Base-by-base conservation (phyloP, 2,888 invertebrate genomes). In the Azorinus chamasolen region DNA sequence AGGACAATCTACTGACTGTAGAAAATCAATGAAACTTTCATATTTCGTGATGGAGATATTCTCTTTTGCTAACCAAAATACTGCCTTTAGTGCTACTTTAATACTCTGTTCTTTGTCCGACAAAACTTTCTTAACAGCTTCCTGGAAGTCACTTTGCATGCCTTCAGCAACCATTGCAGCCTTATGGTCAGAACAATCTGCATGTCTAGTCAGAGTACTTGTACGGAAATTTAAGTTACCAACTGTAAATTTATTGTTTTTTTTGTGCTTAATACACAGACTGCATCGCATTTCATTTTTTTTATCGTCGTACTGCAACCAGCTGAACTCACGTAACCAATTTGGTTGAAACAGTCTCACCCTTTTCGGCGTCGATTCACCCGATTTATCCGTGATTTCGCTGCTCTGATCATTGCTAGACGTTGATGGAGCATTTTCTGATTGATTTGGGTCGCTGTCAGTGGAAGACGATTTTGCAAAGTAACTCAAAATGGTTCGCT, bases 191-290 rank as follows among this genome's bases (percentile, higher is more conserved):
- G 3, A 16, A 20, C 57, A 45, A 12, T 59, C 61, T 41, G 64
- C 59, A 61, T 75, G 75, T n/a, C 65, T 8, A 4, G 51, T 43
- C 43, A 70, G 32, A 20, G 70, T 70, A 20, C 48, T 58, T 2
- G 59, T 75, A 14, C 48, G 37, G 20, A 70, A 75, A 32, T 75
- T 71, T 27, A 16, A 57, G 32, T 18, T 46, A n/a, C n/a, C n/a
- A n/a, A n/a, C n/a, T n/a, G n/a, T 55, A 1, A 65, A 18, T 22
- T 27, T 24, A 45, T 61, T 69, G n/a, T 61, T 4, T 24, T 61
- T 61, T 25, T 58, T 64, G 41, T 64, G 71, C 20, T 63, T 59
- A 10, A 51, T 57, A 18, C 58, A 64, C 4, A 64, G 22, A 0
- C n/a, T 41, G 45, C 71, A 64, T 0, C 43, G 18, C 64, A 57